Base-by-base conservation (phyloP, 2,888 invertebrate species). In the Volucella bombylans region DNA sequence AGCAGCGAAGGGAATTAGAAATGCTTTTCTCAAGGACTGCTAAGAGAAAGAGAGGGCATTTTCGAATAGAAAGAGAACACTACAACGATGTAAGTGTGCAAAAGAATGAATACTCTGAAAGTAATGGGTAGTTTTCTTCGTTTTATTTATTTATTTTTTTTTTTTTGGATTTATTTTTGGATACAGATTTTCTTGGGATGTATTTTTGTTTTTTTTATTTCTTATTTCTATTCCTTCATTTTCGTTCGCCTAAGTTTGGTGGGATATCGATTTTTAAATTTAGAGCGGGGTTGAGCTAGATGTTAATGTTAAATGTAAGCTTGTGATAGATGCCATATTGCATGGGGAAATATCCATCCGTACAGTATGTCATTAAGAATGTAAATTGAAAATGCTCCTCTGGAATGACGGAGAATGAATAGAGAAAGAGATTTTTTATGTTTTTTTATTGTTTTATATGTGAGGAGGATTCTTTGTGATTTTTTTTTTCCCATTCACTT, bases 1-100 rank as follows among this genome's bases (percentile, higher is more conserved):
- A 83, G 83, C 83, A 76, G 74, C 64, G 71, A 79, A 76, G 80
- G 74, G 83, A 83, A 83, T 83, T 83, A 83, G 83, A 83, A 83
- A 83, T 83, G 71, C 31, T 69, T n/a, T n/a, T 59, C 80, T 43
- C 65, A 83, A 65, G 61, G 80, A 69, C 41, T 62, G 39, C 41
- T 45, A 54, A 61, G 23, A 47, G 18, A 31, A 14, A 39, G 59
- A 65, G 45, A 41, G 49, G 6, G 14, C 31, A 43, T 49, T 65
- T 15, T 1, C 9, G 18, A 47, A 18, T 23, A 47, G n/a, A 18
- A 41, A 39, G 50, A 12, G 15, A 57, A 31, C 31, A 31, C 31
- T 31, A 31, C 4, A 31, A 31, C 31, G 31, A 31, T 31, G 38
- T 45, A 77, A 71, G 71, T 71, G 67, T 59, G 61, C 67, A 77